These are phyloP conservation scores for Orussus abietinus DNA, from an alignment of 1,140 invertebrate species.

Conservation along the genomic window DNA sequence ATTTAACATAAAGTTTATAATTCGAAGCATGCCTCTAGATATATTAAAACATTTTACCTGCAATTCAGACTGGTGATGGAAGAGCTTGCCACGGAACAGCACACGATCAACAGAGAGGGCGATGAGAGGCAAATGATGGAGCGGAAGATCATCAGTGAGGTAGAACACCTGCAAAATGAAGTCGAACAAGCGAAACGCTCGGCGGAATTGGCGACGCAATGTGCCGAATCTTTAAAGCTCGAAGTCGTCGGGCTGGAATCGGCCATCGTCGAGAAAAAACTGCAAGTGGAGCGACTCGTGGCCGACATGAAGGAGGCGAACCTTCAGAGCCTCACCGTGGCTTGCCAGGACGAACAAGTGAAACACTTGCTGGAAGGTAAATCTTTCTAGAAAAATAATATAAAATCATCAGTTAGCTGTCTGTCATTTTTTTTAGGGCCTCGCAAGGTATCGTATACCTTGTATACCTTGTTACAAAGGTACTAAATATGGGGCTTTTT, in stretches of 20 bases:
- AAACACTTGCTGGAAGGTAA: constrained; percentile 74
- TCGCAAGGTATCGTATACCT: too few species aligned
- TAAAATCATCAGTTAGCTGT: too few species aligned
- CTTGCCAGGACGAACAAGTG: constrained; percentile 73
- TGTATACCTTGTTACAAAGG: too few species aligned
- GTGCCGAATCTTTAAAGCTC: constrained; percentile 74
- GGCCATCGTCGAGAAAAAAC: constrained; percentile 79
- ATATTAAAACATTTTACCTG: constrained; percentile 5
- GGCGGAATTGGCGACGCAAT: constrained; percentile 74
- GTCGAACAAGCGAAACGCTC: constrained; percentile 78
- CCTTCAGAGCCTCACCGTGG: constrained; percentile 79
- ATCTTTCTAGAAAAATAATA: too few species aligned
- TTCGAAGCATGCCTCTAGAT: constrained; percentile 3
- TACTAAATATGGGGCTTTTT: too few species aligned
- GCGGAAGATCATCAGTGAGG: constrained; percentile 69
- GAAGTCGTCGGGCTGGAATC: constrained; percentile 73
- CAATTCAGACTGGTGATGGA: constrained; percentile 58
- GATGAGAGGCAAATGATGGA: constrained; percentile 72
- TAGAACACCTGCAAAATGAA: constrained; percentile 76
- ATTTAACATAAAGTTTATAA: constrained; percentile 3
- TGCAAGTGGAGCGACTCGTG: constrained; percentile 79
- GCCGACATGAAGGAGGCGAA: constrained; percentile 91
- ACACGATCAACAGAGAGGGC: constrained; percentile 51
- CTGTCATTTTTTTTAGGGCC: too few species aligned
- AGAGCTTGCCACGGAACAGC: constrained; percentile 59